Evolutionary conservation across 2,888 invertebrate genomes (phyloP), one percentile per base, ranked within the genome.

Genomic region (Zhuqinia jingwanae): DNA sequence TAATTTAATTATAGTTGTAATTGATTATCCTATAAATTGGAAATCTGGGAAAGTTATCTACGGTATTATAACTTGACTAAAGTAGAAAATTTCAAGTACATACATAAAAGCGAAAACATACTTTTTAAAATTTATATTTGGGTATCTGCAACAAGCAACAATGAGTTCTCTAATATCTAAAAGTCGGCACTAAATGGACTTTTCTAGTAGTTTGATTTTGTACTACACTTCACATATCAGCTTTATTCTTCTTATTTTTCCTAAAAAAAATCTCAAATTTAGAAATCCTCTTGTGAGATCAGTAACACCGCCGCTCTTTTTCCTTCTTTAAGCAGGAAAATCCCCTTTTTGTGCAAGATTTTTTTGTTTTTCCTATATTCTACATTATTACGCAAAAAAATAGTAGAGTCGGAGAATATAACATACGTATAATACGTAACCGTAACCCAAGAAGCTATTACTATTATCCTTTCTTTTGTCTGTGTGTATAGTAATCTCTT

Each of bases 111-210:
- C n/a, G n/a, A n/a, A n/a, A n/a, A n/a, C n/a, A n/a, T n/a, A n/a
- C n/a, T n/a, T n/a, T n/a, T n/a, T n/a, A n/a, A n/a, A n/a, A n/a
- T n/a, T n/a, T n/a, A n/a, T n/a, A n/a, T n/a, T n/a, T n/a, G n/a
- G n/a, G n/a, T n/a, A n/a, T n/a, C n/a, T n/a, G n/a, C n/a, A n/a
- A n/a, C n/a, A n/a, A n/a, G n/a, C n/a, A n/a, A n/a, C n/a, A n/a
- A n/a, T n/a, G n/a, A n/a, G n/a, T n/a, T n/a, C n/a, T n/a, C n/a
- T n/a, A n/a, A n/a, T n/a, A n/a, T n/a, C n/a, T n/a, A n/a, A n/a
- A n/a, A 63, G 78, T 63, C 78, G 78, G 79, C 65, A 79, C 25
- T 70, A 82, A 82, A 82, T 82, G 82, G 82, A 82, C n/a, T 82
- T 73, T 73, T 22, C 82, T 82, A 22, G 75, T 82, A 50, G 15